phyloP scores from a whole-genome alignment of 2,113 vertebrate genomes.

The Gnathonemus longibarbis region DNA sequence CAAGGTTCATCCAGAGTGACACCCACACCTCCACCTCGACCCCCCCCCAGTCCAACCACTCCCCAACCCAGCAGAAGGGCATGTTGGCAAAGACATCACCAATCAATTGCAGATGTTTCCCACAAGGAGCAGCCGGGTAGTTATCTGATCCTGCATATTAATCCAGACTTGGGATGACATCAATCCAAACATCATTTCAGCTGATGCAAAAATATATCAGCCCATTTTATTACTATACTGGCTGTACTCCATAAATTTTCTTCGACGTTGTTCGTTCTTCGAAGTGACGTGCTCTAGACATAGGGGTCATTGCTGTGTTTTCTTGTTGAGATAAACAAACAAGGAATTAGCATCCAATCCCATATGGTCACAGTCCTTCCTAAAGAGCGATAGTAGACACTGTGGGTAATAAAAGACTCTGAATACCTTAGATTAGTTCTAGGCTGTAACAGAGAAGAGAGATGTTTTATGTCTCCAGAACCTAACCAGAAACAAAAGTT shows the following conservation, averaged over 20 bases:
- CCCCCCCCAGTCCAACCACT: not conserved
- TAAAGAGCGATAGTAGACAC: slow-evolving; percentile 33
- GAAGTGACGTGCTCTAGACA: not conserved
- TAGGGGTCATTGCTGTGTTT: not conserved
- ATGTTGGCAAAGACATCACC: not conserved
- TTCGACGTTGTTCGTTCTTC: not conserved
- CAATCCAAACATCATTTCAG: not conserved
- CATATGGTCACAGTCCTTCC: slow-evolving; percentile 28
- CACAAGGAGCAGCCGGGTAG: not conserved
- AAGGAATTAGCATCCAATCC: not conserved
- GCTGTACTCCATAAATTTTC: not conserved
- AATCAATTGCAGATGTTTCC: not conserved
- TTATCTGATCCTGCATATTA: not conserved
- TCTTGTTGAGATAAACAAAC: not conserved
- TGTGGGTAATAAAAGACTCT: slow-evolving; percentile 17
- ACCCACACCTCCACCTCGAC: not conserved
- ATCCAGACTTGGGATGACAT: not conserved
- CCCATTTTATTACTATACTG: not conserved
- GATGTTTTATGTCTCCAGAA: slow-evolving; percentile 48
- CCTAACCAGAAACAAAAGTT: slow-evolving; percentile 51
- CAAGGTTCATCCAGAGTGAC: not conserved
- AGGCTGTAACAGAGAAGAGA: slow-evolving; percentile 29
- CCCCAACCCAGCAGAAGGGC: not conserved
- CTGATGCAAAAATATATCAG: not conserved
- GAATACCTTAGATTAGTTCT: slow-evolving; percentile 33